phyloP scores from a whole-genome alignment of 2,797 vertebrate genomes.

The Bradypodion ventrale region DNA sequence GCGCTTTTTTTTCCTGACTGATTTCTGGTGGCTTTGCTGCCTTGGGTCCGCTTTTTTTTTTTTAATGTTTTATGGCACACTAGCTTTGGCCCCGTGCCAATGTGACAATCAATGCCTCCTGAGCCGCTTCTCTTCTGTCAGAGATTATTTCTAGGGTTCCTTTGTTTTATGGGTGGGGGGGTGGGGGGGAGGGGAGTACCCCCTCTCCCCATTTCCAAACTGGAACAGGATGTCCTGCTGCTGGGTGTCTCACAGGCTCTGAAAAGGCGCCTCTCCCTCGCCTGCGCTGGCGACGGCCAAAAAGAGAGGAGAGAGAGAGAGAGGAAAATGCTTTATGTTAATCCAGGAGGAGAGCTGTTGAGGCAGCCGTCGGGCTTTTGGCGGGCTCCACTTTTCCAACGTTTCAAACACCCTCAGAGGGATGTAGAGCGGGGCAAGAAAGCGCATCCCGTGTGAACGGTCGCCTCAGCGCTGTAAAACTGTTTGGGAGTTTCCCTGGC shows the following conservation, averaged over 20 bases:
- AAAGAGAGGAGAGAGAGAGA: too few relatives aligned
- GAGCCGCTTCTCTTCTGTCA: conserved; percentile 76
- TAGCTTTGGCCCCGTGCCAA: conserved; percentile 82
- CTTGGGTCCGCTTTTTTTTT: conserved; percentile 55
- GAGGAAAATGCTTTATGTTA: conserved; percentile 76
- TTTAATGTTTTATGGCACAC: conserved; percentile 51
- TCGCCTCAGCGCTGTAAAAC: conserved; percentile 46
- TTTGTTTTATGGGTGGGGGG: conserved; percentile 78
- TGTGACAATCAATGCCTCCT: conserved; percentile 84
- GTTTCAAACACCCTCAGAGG: conserved; percentile 57
- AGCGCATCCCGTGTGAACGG: conserved; percentile 57
- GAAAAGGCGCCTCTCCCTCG: conserved; percentile 62
- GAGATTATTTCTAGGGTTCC: conserved; percentile 81
- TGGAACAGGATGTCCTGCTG: conserved; percentile 86
- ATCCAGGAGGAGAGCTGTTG: conserved; percentile 69
- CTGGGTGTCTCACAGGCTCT: conserved; percentile 76
- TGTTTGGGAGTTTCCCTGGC: conserved; percentile 26
- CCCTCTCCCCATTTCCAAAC: conserved; percentile 75
- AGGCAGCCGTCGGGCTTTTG: conserved; percentile 55
- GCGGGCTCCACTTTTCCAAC: conserved; percentile 33
- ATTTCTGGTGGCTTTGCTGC: conserved; percentile 48
- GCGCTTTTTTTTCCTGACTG: conserved; percentile 75
- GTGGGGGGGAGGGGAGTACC: conserved; percentile 59
- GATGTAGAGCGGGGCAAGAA: conserved; percentile 41
- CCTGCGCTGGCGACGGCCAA: conserved; percentile 28